phyloP scores from a whole-genome alignment of 2,797 vertebrate species.

The Iguana delicatissima region DNA sequence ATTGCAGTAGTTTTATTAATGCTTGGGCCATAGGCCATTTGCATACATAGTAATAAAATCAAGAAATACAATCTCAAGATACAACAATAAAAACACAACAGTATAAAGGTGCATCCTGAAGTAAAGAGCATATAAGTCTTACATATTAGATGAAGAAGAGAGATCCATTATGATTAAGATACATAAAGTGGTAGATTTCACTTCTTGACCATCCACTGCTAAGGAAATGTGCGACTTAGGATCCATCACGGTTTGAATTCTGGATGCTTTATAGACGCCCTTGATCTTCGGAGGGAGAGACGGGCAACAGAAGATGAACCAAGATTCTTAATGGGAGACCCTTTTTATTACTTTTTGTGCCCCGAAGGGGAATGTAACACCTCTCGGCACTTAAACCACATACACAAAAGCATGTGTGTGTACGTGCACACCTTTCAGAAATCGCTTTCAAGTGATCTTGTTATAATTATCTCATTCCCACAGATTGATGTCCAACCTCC shows the following conservation, averaged over 20 bases:
- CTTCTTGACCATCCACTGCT: background rate
- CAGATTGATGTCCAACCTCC: conserved; percentile 69
- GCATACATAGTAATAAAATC: too few relatives aligned
- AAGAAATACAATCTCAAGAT: too few relatives aligned
- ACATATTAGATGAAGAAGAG: too few relatives aligned
- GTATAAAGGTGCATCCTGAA: too few relatives aligned
- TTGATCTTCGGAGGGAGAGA: conserved; percentile 50
- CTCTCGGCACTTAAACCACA: conserved; percentile 69
- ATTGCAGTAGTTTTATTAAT: too few relatives aligned
- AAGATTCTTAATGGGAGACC: conserved; percentile 65
- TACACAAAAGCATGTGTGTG: conserved; percentile 1
- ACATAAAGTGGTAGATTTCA: too few relatives aligned
- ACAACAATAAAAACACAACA: too few relatives aligned
- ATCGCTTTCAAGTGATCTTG: conserved; percentile 72
- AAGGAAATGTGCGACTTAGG: too few relatives aligned
- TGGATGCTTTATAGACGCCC: conserved; percentile 65
- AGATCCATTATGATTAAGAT: too few relatives aligned
- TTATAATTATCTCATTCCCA: conserved; percentile 58
- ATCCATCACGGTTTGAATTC: conserved; percentile 2
- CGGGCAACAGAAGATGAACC: conserved; percentile 43
- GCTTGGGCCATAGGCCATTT: too few relatives aligned
- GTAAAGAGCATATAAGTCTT: too few relatives aligned
- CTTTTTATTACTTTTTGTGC: conserved; percentile 54
- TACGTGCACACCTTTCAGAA: conserved; percentile 36
- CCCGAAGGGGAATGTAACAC: conserved; percentile 57